phyloP scores from a whole-genome alignment of 2,888 invertebrate genomes.

The Cecidostiba fungosa region DNA sequence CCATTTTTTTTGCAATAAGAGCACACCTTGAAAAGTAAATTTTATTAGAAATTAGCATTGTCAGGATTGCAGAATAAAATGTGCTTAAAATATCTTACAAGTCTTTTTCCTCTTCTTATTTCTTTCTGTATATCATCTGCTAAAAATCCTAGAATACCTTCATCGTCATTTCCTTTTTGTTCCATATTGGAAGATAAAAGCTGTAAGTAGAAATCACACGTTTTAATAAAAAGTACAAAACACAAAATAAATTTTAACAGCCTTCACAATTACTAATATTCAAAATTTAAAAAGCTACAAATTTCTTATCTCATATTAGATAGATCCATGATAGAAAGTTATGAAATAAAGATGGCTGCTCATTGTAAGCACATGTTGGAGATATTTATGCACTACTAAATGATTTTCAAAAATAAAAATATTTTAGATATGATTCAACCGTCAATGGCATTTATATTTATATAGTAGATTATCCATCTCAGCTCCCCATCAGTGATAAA shows the following conservation, averaged over 20 bases:
- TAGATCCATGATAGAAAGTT: neutral
- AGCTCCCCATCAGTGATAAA: neutral
- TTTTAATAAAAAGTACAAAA: neutral
- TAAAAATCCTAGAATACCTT: constrained; percentile 89
- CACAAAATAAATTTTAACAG: neutral
- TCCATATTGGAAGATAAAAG: constrained; percentile 86
- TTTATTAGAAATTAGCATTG: neutral
- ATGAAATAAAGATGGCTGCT: neutral
- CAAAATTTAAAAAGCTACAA: no score
- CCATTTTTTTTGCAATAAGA: constrained; percentile 84
- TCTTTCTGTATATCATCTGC: constrained; percentile 86
- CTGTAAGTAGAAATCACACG: constrained; percentile 81
- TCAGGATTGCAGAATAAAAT: constrained; percentile 81
- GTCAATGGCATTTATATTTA: no score
- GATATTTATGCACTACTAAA: neutral
- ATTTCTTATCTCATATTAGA: no score
- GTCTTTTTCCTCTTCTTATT: constrained; percentile 83
- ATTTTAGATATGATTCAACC: no score
- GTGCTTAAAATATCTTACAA: constrained; percentile 82
- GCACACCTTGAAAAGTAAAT: constrained; percentile 83
- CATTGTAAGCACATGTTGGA: neutral
- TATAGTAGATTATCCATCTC: no score
- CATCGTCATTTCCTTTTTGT: constrained; percentile 85
- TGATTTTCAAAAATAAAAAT: neutral
- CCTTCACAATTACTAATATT: neutral